These are phyloP conservation scores for Bombylius discolor DNA, from an alignment of 2,888 invertebrate species.

Conservation along the genomic window DNA sequence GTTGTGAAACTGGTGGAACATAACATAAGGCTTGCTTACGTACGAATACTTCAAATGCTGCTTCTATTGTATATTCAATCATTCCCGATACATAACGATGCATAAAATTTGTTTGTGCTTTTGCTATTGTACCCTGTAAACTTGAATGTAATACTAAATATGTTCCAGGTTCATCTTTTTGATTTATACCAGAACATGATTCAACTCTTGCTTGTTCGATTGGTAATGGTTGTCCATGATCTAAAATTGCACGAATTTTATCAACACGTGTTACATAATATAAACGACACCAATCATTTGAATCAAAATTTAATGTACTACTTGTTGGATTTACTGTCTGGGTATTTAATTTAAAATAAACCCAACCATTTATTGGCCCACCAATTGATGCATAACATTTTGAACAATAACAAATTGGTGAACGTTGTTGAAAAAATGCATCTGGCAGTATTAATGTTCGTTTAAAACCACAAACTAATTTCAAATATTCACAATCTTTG, in stretches of 20 bases:
- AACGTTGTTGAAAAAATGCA: constrained; percentile 28
- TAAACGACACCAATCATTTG: constrained; percentile 31
- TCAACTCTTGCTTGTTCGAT: constrained; percentile 27
- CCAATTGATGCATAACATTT: constrained; percentile 23
- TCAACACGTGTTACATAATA: constrained; percentile 35
- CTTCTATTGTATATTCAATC: constrained; percentile 30
- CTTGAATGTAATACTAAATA: constrained; percentile 31
- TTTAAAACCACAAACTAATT: constrained; percentile 33
- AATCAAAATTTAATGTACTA: constrained; percentile 16
- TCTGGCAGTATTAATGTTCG: constrained; percentile 33
- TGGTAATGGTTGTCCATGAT: constrained; percentile 35
- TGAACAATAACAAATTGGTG: constrained; percentile 32
- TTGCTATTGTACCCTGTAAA: constrained; percentile 28
- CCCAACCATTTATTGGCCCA: constrained; percentile 28
- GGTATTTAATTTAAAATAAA: constrained; percentile 34
- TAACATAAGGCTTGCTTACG: constrained; percentile 25
- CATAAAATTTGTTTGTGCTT: constrained; percentile 24
- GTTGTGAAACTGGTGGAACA: not conserved
- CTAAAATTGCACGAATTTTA: constrained; percentile 35
- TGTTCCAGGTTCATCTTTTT: constrained; percentile 35
- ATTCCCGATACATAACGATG: constrained; percentile 27
- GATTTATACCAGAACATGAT: constrained; percentile 18
- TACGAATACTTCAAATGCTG: constrained; percentile 35
- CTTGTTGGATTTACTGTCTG: constrained; percentile 29
- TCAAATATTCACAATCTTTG: constrained; percentile 35